Conservation (phyloP, 2,888 invertebrate genomes). For the Anthophora plumipes region DNA sequence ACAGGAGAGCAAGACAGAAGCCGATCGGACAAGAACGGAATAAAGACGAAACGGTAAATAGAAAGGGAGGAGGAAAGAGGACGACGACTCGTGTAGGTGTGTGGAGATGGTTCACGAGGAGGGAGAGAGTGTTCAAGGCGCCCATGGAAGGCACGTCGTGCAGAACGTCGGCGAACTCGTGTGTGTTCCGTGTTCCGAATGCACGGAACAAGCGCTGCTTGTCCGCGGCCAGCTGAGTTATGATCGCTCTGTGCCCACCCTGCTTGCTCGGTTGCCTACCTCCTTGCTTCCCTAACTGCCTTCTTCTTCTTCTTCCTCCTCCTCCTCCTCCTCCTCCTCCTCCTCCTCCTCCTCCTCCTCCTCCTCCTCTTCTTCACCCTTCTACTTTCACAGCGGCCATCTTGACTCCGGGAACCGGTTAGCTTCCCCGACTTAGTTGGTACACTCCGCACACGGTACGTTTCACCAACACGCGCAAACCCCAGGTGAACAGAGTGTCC, state of each 20-base stretch:
- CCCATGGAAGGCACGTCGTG: constrained; percentile 70
- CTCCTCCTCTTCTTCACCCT: constrained; percentile 57
- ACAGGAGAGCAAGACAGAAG: constrained; percentile 33
- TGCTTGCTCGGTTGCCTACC: constrained; percentile 73
- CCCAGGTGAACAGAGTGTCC: constrained; percentile 37
- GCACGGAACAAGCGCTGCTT: constrained; percentile 81
- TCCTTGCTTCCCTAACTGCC: constrained; percentile 65
- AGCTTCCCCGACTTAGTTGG: constrained; percentile 48
- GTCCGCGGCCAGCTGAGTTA: constrained; percentile 81
- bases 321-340: constrained; percentile 11
- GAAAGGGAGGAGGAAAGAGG: constrained; percentile 23
- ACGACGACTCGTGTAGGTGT: neutral
- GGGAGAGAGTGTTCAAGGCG: constrained; percentile 59
- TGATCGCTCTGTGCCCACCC: constrained; percentile 80
- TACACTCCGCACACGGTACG: constrained; percentile 44
- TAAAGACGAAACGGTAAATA: constrained; percentile 49
- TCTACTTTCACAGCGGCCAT: constrained; percentile 76
- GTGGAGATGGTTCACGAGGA: constrained; percentile 25
- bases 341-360: constrained; percentile 51
- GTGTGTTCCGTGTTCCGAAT: constrained; percentile 80
- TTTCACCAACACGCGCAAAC: constrained; percentile 26
- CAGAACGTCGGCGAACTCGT: constrained; percentile 74
- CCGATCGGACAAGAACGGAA: constrained; percentile 48
- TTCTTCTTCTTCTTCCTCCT: constrained; percentile 55
- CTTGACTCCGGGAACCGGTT: constrained; percentile 77